A percentile compares a stretch with the other conserved stretches of the same genome.
These are phyloP conservation scores for Cinara cedri DNA, from an alignment of 2,888 invertebrate species.

Conservation along the genomic window DNA sequence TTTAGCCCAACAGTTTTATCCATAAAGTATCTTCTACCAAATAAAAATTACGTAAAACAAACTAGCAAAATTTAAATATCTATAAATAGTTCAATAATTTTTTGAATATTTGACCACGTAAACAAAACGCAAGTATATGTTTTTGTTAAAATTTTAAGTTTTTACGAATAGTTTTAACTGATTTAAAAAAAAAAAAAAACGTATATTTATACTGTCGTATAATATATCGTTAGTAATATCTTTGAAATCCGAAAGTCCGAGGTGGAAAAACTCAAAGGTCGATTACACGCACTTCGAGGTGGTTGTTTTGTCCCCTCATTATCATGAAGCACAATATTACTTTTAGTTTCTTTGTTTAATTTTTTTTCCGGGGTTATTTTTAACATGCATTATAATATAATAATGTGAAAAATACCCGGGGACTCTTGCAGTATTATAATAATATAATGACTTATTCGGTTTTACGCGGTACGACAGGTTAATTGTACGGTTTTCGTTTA, in stretches of 20 bases:
- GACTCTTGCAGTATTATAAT: background rate
- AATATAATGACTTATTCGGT: constrained; percentile 48
- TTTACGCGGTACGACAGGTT: constrained; percentile 38
- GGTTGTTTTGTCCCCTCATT: constrained; percentile 9
- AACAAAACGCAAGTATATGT: no score
- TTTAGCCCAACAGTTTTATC: no score
- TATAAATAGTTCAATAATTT: no score
- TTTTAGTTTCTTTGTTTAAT: background rate
- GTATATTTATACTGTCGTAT: background rate
- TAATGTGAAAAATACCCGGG: background rate
- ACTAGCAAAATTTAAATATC: no score
- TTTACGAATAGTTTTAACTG: no score
- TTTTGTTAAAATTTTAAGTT: no score
- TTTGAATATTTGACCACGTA: no score
- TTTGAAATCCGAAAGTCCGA: constrained; percentile 24
- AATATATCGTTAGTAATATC: constrained; percentile 2
- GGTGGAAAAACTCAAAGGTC: background rate
- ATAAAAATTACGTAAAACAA: no score
- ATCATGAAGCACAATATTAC: background rate
- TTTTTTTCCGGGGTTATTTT: background rate
- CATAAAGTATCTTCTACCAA: no score
- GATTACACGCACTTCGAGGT: background rate
- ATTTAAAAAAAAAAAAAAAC: no score
- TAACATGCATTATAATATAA: constrained; percentile 13
- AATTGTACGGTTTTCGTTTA: constrained; percentile 51